Base-by-base conservation (phyloP, 2,797 vertebrate genomes). In the Artibeus lituratus region DNA sequence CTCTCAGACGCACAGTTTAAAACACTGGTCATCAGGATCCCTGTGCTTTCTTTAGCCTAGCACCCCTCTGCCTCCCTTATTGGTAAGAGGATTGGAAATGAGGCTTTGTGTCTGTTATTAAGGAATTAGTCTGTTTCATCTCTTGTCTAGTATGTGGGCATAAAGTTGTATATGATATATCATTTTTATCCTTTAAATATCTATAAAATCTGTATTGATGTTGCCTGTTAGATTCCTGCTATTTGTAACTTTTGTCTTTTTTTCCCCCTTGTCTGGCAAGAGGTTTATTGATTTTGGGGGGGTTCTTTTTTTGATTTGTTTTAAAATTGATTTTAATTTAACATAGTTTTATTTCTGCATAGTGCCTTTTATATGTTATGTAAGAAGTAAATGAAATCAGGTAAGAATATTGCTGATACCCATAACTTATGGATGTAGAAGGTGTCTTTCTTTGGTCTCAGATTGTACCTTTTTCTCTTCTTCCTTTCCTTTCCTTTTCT, bases 181-280 rank as follows among this genome's bases (percentile, higher is more conserved):
- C 55, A 14, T 85, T 84, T 85, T 87, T 57, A 83, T 87, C 49
- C 44, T 87, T 84, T 90, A 59, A 87, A 81, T 73, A 14, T 80
- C 32, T 91, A 2, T 83, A 65, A 73, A 51, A 42, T 57, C 39
- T 90, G 8, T 95, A 57, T 21, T 77, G 19, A 22, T 59, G 18
- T 78, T 83, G 4, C 49, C 35, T 85, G 26, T 90, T 87, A 84
- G 57, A 89, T 89, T 89, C n/a, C 35, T 97, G n/a, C 70, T 83
- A 22, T 15, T 47, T 24, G 21, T 96, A n/a, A 80, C 42, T 67
- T 86, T 7, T 70, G 7, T 82, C 57, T 89, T 89, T 89, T 83
- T 83, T 90, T 83, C 76, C 78, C 67, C n/a, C 44, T 77, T 91
- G 37, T 93, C 21, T 59, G 24, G 32, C 59, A 88, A 95, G 59